phyloP scores from a whole-genome alignment of 2,888 invertebrate genomes.

The Chironomus riparius region DNA sequence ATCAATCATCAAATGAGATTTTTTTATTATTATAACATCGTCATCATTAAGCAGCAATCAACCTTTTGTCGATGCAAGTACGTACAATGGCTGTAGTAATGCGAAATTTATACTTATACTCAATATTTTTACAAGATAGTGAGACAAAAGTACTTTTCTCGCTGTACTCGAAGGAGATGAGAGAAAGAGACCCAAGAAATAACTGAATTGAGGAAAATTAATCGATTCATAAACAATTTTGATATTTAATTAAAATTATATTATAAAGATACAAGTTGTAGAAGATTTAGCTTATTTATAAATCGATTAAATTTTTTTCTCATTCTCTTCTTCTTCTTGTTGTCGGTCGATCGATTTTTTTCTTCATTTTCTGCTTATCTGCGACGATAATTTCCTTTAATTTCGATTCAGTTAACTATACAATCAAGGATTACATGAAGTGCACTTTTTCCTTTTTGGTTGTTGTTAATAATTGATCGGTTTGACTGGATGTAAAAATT shows the following conservation, averaged over 20 bases:
- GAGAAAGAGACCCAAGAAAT: too few relatives aligned
- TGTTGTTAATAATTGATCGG: neutral
- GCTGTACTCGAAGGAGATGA: too few relatives aligned
- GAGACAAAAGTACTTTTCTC: too few relatives aligned
- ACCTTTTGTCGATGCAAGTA: too few relatives aligned
- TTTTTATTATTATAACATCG: neutral
- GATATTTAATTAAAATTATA: conserved; percentile 27
- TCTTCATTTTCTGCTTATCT: neutral
- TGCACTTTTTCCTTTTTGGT: neutral
- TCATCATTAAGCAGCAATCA: too few relatives aligned
- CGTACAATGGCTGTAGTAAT: too few relatives aligned
- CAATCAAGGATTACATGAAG: neutral
- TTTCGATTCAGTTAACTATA: neutral
- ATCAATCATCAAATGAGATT: neutral
- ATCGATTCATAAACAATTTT: conserved; percentile 27
- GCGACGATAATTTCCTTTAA: conserved; percentile 10
- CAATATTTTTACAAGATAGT: too few relatives aligned
- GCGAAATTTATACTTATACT: too few relatives aligned
- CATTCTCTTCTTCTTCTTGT: neutral
- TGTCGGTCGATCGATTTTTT: neutral
- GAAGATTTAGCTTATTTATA: conserved; percentile 17
- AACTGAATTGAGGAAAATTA: conserved; percentile 10
- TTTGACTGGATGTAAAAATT: too few relatives aligned
- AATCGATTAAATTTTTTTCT: conserved; percentile 20
- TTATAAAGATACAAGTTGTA: neutral